A percentile compares a stretch with the other conserved stretches of the same genome.
phyloP scores from a whole-genome alignment of 2,797 vertebrate genomes.

The Spinus pinus region DNA sequence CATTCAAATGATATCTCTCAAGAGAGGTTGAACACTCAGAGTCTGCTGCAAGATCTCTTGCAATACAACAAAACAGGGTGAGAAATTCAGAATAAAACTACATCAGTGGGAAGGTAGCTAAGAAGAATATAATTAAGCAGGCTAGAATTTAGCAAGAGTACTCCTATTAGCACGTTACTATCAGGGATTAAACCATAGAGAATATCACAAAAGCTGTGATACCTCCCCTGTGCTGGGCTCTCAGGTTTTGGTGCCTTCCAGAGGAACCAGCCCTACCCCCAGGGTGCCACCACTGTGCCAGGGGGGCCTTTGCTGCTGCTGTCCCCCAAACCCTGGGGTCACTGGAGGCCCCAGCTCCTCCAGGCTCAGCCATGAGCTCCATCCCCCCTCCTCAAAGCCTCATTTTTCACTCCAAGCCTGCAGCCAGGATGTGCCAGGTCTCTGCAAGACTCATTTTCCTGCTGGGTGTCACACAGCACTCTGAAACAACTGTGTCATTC shows the following conservation, averaged over 20 bases:
- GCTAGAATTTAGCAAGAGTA: neutral
- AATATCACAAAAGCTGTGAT: neutral
- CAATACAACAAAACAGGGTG: neutral
- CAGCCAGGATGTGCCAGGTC: neutral
- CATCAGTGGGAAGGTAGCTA: neutral
- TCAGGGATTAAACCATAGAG: neutral
- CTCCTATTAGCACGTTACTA: neutral
- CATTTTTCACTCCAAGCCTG: neutral
- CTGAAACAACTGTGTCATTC: neutral
- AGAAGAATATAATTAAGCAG: neutral
- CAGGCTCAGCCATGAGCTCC: rapidly evolving
- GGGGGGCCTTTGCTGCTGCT: neutral
- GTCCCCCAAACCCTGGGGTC: rapidly evolving
- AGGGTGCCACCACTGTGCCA: rapidly evolving
- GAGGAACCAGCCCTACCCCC: neutral
- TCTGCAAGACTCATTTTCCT: neutral
- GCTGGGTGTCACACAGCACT: neutral
- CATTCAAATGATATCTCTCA: neutral
- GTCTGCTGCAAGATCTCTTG: neutral
- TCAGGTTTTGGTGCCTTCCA: neutral
- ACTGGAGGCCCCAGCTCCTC: neutral
- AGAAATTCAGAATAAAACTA: neutral
- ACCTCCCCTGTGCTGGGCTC: neutral
- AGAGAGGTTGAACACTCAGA: neutral
- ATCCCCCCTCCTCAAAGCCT: neutral